phyloP scores from a whole-genome alignment of 2,888 invertebrate genomes.

The Thecocarcelia acutangulata region DNA sequence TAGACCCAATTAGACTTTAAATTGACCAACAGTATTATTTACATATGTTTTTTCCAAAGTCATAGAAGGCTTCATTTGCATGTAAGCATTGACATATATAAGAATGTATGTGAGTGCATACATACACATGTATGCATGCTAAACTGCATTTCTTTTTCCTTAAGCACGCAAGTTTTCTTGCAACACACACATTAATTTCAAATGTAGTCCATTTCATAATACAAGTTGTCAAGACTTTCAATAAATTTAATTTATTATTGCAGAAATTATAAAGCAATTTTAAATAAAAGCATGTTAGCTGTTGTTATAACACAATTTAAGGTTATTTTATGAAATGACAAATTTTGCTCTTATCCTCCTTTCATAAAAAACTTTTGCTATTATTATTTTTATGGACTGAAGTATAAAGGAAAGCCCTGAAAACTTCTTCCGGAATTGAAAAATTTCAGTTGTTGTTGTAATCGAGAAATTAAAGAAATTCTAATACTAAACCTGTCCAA shows the following conservation, averaged over 20 bases:
- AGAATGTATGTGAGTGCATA: background rate
- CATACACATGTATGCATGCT: background rate
- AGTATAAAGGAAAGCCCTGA: no score
- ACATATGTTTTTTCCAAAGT: background rate
- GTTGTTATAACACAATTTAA: background rate
- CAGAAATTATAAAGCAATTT: background rate
- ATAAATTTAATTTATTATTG: constrained; percentile 14
- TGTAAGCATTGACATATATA: background rate
- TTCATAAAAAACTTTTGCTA: no score
- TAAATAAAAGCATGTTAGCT: background rate
- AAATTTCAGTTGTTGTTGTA: no score
- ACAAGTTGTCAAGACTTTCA: constrained; percentile 24
- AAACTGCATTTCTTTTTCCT: background rate
- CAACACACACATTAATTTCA: constrained; percentile 5
- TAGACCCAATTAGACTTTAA: no score
- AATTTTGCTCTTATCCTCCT: no score
- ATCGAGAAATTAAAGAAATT: no score
- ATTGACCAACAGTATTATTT: no score
- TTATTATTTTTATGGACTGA: no score
- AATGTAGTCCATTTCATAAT: constrained; percentile 15
- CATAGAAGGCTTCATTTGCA: background rate
- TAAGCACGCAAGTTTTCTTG: constrained; percentile 31
- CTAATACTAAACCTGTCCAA: no score
- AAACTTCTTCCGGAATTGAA: no score
- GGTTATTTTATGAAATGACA: no score